Evolutionary conservation across 2,797 vertebrate genomes (phyloP).

Genomic region (Etheostoma perlongum): DNA sequence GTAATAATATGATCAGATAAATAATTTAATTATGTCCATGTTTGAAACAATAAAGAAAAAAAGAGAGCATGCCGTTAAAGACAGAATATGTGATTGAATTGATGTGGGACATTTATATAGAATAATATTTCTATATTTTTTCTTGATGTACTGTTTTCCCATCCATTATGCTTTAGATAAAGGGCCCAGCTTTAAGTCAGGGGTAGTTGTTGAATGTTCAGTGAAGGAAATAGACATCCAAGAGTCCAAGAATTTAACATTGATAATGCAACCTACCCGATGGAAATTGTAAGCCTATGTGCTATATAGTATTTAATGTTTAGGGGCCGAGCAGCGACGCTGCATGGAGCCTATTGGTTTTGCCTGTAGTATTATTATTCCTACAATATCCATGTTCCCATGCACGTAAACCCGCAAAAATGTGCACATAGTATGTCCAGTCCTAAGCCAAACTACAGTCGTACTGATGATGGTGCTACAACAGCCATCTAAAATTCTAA

Average conservation of each 20-base stretch:
- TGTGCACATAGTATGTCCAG: too few relatives aligned
- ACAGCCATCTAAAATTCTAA: too few relatives aligned
- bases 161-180: constrained; percentile 44
- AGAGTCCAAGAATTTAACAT: background rate
- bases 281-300: background rate
- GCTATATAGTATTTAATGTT: background rate
- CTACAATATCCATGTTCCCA: too few relatives aligned
- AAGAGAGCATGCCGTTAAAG: constrained; percentile 57
- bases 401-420: too few relatives aligned
- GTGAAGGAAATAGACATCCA: background rate
- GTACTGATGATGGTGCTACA: too few relatives aligned
- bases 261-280: background rate
- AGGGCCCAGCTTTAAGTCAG: constrained; percentile 7
- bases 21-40: constrained; percentile 54
- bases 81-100: constrained; percentile 60
- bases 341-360: too few relatives aligned
- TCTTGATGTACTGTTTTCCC: constrained; percentile 28
- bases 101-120: constrained; percentile 57
- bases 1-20: constrained; percentile 46
- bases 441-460: too few relatives aligned
- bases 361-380: background rate
- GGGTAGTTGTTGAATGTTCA: background rate
- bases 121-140: background rate
- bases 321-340: too few relatives aligned
- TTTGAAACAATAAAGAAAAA: background rate